These are phyloP conservation scores for Carterocephalus palaemon DNA, from an alignment of 2,888 invertebrate genomes.

Conservation along the genomic window DNA sequence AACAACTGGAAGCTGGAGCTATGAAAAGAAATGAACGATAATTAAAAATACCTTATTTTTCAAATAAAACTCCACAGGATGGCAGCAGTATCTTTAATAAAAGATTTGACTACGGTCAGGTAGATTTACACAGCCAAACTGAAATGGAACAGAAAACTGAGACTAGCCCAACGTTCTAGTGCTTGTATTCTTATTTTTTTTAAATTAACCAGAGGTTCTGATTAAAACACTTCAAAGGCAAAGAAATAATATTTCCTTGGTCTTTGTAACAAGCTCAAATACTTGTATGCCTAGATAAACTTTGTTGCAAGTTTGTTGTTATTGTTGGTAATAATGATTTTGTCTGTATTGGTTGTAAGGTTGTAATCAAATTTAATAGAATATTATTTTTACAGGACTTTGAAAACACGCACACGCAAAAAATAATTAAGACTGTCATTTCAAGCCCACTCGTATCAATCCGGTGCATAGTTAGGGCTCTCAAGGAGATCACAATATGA, in stretches of 20 bases:
- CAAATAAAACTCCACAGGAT: slow-evolving; percentile 7
- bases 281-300: background rate
- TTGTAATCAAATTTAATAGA: too few species aligned
- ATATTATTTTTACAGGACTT: too few species aligned
- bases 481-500: slow-evolving; percentile 13
- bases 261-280: slow-evolving; percentile 5
- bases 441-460: slow-evolving; percentile 9
- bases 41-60: slow-evolving; percentile 13
- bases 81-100: slow-evolving; percentile 1
- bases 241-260: slow-evolving; percentile 1
- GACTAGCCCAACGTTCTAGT: slow-evolving; percentile 2
- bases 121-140: slow-evolving; percentile 1
- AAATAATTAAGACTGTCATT: slow-evolving; percentile 12
- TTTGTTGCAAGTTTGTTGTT: background rate
- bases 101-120: slow-evolving; percentile 13
- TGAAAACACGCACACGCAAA: background rate
- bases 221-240: slow-evolving; percentile 16
- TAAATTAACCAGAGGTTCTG: slow-evolving; percentile 9
- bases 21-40: background rate
- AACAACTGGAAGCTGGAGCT: too few species aligned
- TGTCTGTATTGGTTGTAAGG: too few species aligned
- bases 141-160: slow-evolving; percentile 16
- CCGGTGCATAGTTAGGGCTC: slow-evolving; percentile 13
- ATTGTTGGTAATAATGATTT: too few species aligned
- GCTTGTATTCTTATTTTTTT: slow-evolving; percentile 7